Percentiles rank a stretch among this genome's conserved stretches.
These are phyloP conservation scores for Leptocoma aspasia DNA, from an alignment of 2,113 vertebrate genomes.

Conservation along the genomic window DNA sequence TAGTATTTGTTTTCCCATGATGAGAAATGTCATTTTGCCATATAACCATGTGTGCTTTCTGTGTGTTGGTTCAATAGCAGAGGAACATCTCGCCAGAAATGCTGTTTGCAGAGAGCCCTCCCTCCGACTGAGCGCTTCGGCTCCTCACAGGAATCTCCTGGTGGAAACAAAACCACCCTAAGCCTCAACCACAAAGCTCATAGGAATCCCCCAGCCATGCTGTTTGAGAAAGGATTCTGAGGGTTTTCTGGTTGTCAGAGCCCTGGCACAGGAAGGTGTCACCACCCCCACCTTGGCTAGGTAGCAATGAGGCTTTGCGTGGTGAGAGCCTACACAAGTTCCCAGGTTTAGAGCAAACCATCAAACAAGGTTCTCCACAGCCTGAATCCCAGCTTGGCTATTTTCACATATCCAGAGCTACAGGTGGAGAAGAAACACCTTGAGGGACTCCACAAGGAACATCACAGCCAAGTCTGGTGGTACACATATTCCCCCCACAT, in stretches of 20 bases:
- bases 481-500: not conserved
- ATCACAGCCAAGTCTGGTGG: not conserved
- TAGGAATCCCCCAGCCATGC: not conserved
- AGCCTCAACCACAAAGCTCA: not conserved
- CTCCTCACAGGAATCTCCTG: not conserved
- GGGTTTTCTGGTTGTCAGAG: not conserved
- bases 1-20: not conserved
- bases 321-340: not conserved
- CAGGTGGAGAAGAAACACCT: not conserved
- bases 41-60: not conserved
- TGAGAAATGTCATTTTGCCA: constrained; percentile 6
- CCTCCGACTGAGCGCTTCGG: fast-evolving
- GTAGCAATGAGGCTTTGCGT: not conserved
- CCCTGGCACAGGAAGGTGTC: not conserved
- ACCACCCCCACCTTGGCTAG: not conserved
- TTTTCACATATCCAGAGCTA: not conserved
- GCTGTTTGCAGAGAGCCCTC: not conserved
- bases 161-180: not conserved
- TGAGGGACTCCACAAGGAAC: not conserved
- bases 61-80: constrained; percentile 14
- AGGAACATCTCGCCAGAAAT: not conserved
- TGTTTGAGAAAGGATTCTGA: not conserved
- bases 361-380: not conserved
- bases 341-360: not conserved
- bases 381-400: not conserved